A percentile compares a stretch with the other conserved stretches of the same genome.
phyloP scores from a whole-genome alignment of 2,113 vertebrate species.

The Erythrolamprus reginae region DNA sequence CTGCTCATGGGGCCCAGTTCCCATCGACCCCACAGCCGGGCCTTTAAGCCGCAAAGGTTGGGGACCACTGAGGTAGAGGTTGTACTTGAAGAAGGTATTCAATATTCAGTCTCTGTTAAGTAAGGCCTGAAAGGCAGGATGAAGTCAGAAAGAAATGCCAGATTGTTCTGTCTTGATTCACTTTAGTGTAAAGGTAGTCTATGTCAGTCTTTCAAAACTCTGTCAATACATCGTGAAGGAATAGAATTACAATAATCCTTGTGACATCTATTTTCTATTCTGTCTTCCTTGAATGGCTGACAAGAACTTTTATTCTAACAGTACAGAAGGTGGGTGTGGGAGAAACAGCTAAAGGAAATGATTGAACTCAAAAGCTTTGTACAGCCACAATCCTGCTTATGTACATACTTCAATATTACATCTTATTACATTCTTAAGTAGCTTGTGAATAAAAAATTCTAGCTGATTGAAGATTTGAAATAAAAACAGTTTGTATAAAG shows the following conservation, averaged over 20 bases:
- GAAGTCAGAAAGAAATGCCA: neutral
- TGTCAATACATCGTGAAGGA: neutral
- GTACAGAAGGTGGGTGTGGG: neutral
- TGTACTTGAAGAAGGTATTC: neutral
- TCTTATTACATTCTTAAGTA: neutral
- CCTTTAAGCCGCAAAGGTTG: neutral
- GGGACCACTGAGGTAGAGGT: neutral
- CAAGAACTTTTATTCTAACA: neutral
- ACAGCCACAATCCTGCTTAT: neutral
- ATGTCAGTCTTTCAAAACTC: neutral
- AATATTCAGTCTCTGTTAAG: neutral
- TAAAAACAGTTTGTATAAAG: neutral
- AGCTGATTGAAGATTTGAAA: neutral
- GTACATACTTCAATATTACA: neutral
- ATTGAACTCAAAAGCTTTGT: neutral
- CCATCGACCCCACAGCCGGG: too few species aligned
- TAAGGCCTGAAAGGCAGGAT: neutral
- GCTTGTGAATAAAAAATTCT: neutral
- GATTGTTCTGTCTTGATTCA: neutral
- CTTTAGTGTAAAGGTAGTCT: neutral
- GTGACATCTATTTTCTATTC: neutral
- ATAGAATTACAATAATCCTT: neutral
- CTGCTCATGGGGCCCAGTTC: too few species aligned
- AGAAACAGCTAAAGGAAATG: neutral
- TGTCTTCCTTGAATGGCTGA: neutral